Evolutionary conservation across 2,113 vertebrate genomes (phyloP).

Genomic region (Neogobius melanostomus): DNA sequence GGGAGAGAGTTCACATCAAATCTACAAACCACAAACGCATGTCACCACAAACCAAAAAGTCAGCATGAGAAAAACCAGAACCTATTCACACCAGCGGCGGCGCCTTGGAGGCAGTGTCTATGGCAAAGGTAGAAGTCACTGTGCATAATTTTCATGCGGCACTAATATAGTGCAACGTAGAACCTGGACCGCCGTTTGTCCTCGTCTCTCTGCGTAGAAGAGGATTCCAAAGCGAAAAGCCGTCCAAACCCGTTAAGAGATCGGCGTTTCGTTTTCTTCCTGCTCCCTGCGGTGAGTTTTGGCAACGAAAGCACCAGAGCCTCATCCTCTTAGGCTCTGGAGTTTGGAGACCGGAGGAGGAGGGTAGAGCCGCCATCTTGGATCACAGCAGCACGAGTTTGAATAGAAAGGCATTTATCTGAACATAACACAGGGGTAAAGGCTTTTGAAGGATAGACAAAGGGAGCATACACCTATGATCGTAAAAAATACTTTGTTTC

Average conservation of each 20-base stretch:
- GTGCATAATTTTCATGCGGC: conserved; percentile 91
- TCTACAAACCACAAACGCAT: conserved; percentile 70
- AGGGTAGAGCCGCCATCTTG: conserved; percentile 41
- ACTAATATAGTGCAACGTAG: conserved; percentile 99
- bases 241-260: conserved; percentile 74
- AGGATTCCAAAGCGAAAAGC: conserved; percentile 61
- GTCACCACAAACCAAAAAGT: conserved; percentile 67
- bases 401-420: conserved; percentile 60
- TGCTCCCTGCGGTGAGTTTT: conserved; percentile 69
- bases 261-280: conserved; percentile 27
- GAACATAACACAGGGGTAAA: conserved; percentile 47
- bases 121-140: conserved; percentile 90
- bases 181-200: conserved; percentile 80
- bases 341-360: conserved; percentile 52
- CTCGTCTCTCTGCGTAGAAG: conserved; percentile 74
- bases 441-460: conserved; percentile 46
- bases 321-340: conserved; percentile 59
- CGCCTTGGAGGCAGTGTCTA: conserved; percentile 82
- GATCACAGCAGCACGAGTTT: conserved; percentile 22
- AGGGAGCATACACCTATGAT: conserved; percentile 9
- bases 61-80: conserved; percentile 57
- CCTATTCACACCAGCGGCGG: conserved; percentile 38
- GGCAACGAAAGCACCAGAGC: conserved; percentile 65
- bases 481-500: conserved; percentile 16
- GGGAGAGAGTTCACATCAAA: conserved; percentile 74